Evolutionary conservation across 2,888 invertebrate genomes (phyloP).

Genomic region (Masnerella sp.): DNA sequence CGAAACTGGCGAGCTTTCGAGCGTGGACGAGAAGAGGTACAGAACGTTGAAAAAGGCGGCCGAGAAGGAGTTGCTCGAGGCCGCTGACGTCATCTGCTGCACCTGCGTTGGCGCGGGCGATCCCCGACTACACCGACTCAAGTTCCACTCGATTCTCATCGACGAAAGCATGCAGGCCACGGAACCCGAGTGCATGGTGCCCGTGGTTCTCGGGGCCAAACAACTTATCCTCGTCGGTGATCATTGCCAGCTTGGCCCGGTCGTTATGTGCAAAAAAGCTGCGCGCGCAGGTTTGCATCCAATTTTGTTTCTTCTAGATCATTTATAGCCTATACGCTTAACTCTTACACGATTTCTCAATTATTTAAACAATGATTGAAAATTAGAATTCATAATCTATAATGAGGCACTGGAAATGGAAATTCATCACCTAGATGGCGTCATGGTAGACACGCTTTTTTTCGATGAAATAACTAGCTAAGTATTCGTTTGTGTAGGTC

Average conservation of each 20-base stretch:
- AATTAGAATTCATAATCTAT: too few relatives aligned
- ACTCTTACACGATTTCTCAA: too few relatives aligned
- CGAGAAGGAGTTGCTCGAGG: conserved; percentile 93
- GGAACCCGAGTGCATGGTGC: conserved; percentile 99
- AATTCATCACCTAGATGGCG: too few relatives aligned
- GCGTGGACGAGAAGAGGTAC: conserved; percentile 96
- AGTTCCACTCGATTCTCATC: conserved; percentile 97
- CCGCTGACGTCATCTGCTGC: conserved; percentile 99
- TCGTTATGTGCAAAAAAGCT: conserved; percentile 99
- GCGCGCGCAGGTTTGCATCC: conserved; percentile 97
- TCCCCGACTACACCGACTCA: conserved; percentile 92
- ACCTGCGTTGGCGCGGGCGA: conserved; percentile 99
- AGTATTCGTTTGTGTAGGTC: too few relatives aligned
- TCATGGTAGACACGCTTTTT: too few relatives aligned
- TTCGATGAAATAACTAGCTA: too few relatives aligned
- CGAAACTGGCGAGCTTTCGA: conserved; percentile 98
- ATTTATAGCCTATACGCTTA: too few relatives aligned
- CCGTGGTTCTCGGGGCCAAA: conserved; percentile 97
- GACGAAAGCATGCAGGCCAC: conserved; percentile 99
- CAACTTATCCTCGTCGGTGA: conserved; percentile 99
- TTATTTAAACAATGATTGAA: too few relatives aligned
- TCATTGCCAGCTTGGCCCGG: conserved; percentile 99
- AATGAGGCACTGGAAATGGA: too few relatives aligned
- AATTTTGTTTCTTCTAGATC: too few relatives aligned
- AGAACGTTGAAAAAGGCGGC: conserved; percentile 90